Evolutionary conservation across 2,797 vertebrate genomes (phyloP).

Genomic region (Ispidina picta): DNA sequence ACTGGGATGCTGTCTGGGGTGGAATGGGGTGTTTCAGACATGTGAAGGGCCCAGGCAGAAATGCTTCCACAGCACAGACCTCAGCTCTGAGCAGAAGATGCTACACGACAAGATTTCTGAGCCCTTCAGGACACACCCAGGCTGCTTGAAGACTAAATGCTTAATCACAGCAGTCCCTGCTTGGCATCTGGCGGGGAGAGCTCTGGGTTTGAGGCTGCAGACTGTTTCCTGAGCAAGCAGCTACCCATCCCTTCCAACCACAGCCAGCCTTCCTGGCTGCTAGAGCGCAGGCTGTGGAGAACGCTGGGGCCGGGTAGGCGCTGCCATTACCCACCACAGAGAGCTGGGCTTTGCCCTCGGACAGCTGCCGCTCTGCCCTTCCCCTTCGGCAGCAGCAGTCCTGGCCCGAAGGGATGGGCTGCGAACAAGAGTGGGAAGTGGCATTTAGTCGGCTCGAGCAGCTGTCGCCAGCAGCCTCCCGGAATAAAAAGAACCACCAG

Average conservation of each 20-base stretch:
- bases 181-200: neutral
- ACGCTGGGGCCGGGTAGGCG: accelerated
- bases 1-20: neutral
- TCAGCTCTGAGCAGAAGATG: neutral
- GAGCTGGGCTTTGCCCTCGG: neutral
- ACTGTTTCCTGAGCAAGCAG: neutral
- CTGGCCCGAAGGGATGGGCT: neutral
- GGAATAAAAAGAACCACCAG: slow-evolving; percentile 1
- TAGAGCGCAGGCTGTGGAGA: accelerated
- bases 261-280: neutral
- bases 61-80: neutral
- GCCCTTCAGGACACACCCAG: neutral
- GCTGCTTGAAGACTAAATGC: neutral
- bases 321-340: neutral
- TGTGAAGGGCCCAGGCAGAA: neutral
- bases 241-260: neutral
- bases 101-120: neutral
- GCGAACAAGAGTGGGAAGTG: neutral
- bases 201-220: neutral
- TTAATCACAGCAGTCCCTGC: neutral
- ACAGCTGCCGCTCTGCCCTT: neutral
- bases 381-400: neutral
- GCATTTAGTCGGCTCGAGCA: neutral
- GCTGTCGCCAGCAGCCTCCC: neutral
- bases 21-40: neutral